Percentiles rank a stretch among this genome's conserved stretches.
phyloP scores from a whole-genome alignment of 2,888 invertebrate species.

The Pandemis heparana region DNA sequence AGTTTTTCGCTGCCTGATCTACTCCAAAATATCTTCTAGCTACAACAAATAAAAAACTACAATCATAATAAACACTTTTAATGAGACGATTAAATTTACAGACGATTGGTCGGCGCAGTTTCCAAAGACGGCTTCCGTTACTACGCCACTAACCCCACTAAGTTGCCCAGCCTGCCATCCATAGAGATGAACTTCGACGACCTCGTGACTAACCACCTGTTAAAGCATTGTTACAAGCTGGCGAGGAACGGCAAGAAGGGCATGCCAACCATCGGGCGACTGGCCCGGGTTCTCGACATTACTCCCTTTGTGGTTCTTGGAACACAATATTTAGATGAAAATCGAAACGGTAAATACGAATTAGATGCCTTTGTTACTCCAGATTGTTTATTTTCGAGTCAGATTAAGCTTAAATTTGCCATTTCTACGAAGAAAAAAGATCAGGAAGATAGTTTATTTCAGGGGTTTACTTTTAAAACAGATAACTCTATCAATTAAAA shows the following conservation, averaged over 20 bases:
- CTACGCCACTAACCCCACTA: slow-evolving; percentile 61
- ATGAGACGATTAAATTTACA: slow-evolving; percentile 3
- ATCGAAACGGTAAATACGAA: slow-evolving; percentile 26
- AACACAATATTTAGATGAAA: slow-evolving; percentile 33
- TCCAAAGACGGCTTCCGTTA: slow-evolving; percentile 81
- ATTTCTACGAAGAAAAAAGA: too few relatives aligned
- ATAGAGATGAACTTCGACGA: slow-evolving; percentile 82
- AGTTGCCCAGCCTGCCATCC: slow-evolving; percentile 52
- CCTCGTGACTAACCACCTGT: slow-evolving; percentile 78
- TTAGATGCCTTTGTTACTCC: too few relatives aligned
- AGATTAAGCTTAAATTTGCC: too few relatives aligned
- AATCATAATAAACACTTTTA: too few relatives aligned
- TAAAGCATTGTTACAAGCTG: slow-evolving; percentile 88
- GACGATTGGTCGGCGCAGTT: slow-evolving; percentile 53
- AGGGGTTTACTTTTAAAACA: too few relatives aligned
- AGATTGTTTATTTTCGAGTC: too few relatives aligned
- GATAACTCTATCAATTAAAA: too few relatives aligned
- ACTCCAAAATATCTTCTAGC: too few relatives aligned
- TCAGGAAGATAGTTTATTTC: too few relatives aligned
- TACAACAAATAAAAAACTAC: too few relatives aligned
- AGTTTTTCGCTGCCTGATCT: too few relatives aligned
- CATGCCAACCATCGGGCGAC: slow-evolving; percentile 86
- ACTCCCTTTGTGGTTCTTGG: slow-evolving; percentile 89
- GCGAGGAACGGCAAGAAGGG: slow-evolving; percentile 55
- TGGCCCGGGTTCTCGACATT: slow-evolving; percentile 89